A percentile compares a stretch with the other conserved stretches of the same genome.
Evolutionary conservation across 2,888 invertebrate genomes (phyloP).

Genomic region (Sycophila texana): DNA sequence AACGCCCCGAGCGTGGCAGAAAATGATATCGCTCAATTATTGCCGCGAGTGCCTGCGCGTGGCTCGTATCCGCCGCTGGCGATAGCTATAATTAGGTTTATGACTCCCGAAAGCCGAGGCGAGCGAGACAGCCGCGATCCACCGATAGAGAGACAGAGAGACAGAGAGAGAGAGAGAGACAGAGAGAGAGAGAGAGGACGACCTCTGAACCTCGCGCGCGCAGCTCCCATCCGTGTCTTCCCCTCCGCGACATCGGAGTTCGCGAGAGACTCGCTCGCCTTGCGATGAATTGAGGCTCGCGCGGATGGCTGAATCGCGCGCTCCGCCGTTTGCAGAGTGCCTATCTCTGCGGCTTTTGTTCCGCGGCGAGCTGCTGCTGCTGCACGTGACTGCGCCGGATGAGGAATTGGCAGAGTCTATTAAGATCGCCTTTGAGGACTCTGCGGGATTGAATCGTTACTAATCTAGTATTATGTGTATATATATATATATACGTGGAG

Average conservation of each 20-base stretch:
- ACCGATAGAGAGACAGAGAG: background rate
- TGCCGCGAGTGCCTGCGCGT: conserved; percentile 36
- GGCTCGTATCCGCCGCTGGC: conserved; percentile 31
- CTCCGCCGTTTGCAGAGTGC: no score
- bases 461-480: no score
- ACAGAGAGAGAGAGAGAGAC: background rate
- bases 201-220: conserved; percentile 1
- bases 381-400: no score
- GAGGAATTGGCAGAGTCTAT: no score
- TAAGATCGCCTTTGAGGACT: no score
- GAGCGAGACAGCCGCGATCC: conserved; percentile 1
- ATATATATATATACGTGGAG: no score
- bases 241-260: background rate
- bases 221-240: background rate
- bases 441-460: no score
- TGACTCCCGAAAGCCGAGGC: conserved; percentile 47
- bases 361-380: no score
- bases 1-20: conserved; percentile 38
- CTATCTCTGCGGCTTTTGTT: no score
- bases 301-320: no score
- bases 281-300: background rate
- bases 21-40: conserved; percentile 57
- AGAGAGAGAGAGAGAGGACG: conserved; percentile 6
- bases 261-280: conserved; percentile 1
- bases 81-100: conserved; percentile 56